These are phyloP conservation scores for Cantharis rufa DNA, from an alignment of 2,888 invertebrate species.

Conservation along the genomic window DNA sequence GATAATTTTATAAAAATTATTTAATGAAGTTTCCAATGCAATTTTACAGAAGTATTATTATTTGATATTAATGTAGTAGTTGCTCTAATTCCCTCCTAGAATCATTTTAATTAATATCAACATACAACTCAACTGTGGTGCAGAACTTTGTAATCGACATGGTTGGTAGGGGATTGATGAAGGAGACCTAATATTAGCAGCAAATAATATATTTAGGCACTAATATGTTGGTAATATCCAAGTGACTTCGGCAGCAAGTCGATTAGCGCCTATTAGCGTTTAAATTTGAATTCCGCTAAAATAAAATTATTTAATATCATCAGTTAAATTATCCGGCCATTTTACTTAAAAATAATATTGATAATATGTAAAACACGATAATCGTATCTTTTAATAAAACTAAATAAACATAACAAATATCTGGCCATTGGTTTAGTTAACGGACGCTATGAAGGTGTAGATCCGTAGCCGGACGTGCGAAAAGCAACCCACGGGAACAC, in stretches of 20 bases:
- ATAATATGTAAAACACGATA: background rate
- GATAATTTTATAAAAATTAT: too few species aligned
- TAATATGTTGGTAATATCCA: background rate
- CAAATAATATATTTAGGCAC: background rate
- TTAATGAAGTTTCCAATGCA: too few species aligned
- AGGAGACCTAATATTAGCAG: background rate
- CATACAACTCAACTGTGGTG: background rate
- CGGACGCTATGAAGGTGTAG: slow-evolving; percentile 36
- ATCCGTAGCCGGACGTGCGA: slow-evolving; percentile 41
- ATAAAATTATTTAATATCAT: too few species aligned
- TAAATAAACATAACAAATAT: background rate
- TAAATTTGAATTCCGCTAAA: too few species aligned
- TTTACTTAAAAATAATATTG: background rate
- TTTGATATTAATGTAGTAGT: background rate
- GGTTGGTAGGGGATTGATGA: background rate
- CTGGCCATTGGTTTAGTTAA: slow-evolving; percentile 33
- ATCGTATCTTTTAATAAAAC: background rate
- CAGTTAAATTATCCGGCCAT: too few species aligned
- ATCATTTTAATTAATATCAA: background rate
- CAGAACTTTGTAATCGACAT: background rate
- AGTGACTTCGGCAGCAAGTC: background rate
- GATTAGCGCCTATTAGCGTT: too few species aligned
- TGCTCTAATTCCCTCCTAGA: background rate
- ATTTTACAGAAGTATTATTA: background rate
- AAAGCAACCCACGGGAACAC: slow-evolving; percentile 45